phyloP scores from a whole-genome alignment of 2,797 vertebrate species.

The Sparus aurata region DNA sequence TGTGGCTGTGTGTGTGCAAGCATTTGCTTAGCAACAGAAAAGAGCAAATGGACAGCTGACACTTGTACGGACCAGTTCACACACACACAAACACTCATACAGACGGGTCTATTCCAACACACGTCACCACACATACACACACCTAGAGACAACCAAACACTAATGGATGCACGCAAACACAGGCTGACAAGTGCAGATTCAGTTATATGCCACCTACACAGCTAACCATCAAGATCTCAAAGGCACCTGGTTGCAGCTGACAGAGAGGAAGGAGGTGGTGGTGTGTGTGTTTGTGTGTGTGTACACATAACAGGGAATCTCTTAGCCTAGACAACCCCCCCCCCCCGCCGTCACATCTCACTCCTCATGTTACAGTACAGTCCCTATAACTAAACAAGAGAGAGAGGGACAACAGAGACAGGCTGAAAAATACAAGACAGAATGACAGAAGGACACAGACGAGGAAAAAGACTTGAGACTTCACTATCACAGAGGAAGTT shows the following conservation, averaged over 20 bases:
- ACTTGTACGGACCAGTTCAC: conserved; percentile 21
- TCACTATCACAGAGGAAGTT: background rate
- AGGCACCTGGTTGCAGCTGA: conserved; percentile 77
- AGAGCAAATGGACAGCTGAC: conserved; percentile 45
- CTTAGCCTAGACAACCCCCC: conserved; percentile 44
- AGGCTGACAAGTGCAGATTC: conserved; percentile 41
- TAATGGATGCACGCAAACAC: conserved; percentile 16
- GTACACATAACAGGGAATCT: conserved; percentile 55
- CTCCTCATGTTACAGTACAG: conserved; percentile 68
- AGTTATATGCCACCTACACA: conserved; percentile 68
- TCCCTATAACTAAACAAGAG: conserved; percentile 47
- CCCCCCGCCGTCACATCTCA: conserved; percentile 16
- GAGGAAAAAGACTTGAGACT: background rate
- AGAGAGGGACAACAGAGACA: conserved; percentile 19
- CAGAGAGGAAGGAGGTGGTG: conserved; percentile 25
- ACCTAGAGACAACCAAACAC: conserved; percentile 22
- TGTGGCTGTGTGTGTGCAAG: background rate
- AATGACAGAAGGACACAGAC: conserved; percentile 7
- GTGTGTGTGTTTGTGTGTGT: conserved; percentile 41
- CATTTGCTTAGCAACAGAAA: conserved; percentile 57
- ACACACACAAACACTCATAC: conserved; percentile 26
- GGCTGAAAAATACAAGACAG: conserved; percentile 8
- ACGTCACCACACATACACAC: conserved; percentile 18
- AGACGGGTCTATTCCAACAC: conserved; percentile 21
- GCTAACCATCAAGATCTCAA: conserved; percentile 71